Evolutionary conservation across 2,113 vertebrate species (phyloP).

Genomic region (Loxodonta africana): DNA sequence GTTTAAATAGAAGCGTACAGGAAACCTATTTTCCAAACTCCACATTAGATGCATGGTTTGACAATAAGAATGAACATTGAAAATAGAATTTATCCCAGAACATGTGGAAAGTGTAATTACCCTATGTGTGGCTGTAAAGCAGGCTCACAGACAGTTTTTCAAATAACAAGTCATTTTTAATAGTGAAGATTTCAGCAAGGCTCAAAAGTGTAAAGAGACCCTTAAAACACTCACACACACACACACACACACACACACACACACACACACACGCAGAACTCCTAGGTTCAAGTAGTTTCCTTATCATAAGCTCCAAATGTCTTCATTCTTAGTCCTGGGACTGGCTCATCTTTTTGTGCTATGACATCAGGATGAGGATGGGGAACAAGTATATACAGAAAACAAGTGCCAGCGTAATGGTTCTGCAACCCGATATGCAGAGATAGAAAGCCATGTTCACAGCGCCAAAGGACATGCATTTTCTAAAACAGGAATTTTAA

Average conservation of each 20-base stretch:
- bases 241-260: not conserved
- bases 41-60: not conserved
- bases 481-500: conserved; percentile 78
- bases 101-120: conserved; percentile 51
- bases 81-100: conserved; percentile 64
- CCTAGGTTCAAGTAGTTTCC: conserved; percentile 65
- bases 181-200: conserved; percentile 49
- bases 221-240: too few relatives aligned
- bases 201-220: not conserved
- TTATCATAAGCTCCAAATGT: conserved; percentile 77
- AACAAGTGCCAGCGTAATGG: conserved; percentile 57
- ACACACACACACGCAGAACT: conserved; percentile 32
- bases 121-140: conserved; percentile 45
- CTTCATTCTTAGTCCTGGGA: conserved; percentile 68
- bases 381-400: conserved; percentile 56
- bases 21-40: conserved; percentile 30
- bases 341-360: conserved; percentile 60
- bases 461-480: conserved; percentile 61
- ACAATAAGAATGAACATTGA: conserved; percentile 42
- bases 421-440: conserved; percentile 46
- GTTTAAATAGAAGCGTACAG: not conserved
- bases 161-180: conserved; percentile 57
- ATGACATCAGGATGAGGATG: conserved; percentile 28
- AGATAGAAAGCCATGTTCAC: conserved; percentile 56
- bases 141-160: conserved; percentile 33